Evolutionary conservation across 2,797 vertebrate species (phyloP).

Genomic region (Trematomus bernacchii): DNA sequence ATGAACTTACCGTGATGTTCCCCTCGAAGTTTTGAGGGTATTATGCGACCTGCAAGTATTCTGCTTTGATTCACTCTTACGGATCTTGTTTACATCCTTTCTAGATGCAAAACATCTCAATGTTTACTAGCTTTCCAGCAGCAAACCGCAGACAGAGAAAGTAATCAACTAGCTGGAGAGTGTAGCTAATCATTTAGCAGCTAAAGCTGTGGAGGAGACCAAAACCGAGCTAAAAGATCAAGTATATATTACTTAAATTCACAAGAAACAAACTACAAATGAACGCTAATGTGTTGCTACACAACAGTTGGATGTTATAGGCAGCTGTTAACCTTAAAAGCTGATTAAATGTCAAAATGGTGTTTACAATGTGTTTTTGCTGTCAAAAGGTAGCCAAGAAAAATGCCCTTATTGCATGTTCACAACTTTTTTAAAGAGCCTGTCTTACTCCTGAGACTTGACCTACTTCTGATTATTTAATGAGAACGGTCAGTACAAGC

Average conservation of each 20-base stretch:
- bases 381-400: background rate
- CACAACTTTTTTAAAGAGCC: background rate
- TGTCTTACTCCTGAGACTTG: background rate
- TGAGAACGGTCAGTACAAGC: conserved; percentile 12
- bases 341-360: background rate
- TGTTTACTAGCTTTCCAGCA: background rate
- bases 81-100: background rate
- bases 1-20: background rate
- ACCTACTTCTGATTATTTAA: background rate
- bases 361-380: background rate
- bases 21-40: too few species aligned
- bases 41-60: background rate
- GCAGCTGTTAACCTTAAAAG: background rate
- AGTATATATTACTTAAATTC: background rate
- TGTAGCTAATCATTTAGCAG: background rate
- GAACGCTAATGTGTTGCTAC: background rate
- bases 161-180: background rate
- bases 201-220: background rate
- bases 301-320: background rate
- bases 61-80: background rate
- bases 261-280: background rate
- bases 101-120: background rate
- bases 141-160: background rate
- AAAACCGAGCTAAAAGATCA: background rate
- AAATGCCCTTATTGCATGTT: background rate